Base-by-base conservation (phyloP, 35 echinoderm and acorn worm genomes). In the Lytechinus variegatus region DNA sequence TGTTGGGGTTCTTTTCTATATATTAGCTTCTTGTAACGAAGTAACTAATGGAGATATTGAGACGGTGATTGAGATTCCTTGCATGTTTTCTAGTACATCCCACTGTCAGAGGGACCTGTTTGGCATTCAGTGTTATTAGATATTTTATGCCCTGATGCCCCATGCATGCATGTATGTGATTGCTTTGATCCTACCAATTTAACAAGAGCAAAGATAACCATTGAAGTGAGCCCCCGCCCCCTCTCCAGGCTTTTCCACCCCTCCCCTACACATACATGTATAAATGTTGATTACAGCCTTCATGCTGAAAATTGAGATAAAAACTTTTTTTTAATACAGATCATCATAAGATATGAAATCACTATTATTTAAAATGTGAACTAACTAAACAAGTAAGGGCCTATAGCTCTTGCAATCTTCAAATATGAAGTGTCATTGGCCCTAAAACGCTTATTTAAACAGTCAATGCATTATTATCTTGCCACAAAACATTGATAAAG, bases 341-440 rank as follows among this genome's bases (percentile, higher is more conserved):
- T 79, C 66, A 79, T 79, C 66, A n/a, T 79, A 24, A 79, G 66
- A 79, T 79, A 79, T 79, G 66, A 79, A 79, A 24, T 79, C 66
- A 79, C n/a, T 79, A 79, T 44, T 44, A 44, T 44, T 44, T 2
- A 44, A 44, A 44, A 44, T 44, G 33, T 44, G 33, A 44, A 44
- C 33, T 44, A 44, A 44, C 33, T 44, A 44, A 44, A 44, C 33
- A 44, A n/a, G n/a, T n/a, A n/a, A 44, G 33, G 2, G 33, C 33
- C 33, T 44, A 44, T 44, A 44, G 33, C 33, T 44, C 33, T 44
- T 44, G 33, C 33, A 44, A 44, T 44, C 0, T 44, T 44, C 33
- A 44, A 44, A 44, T 44, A 44, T 44, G 33, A 24, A 24, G 66
- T 79, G 6, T 79, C 21, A 79, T n/a, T 7, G 7, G n/a, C 66